These are phyloP conservation scores for Ichneumoninae sp. DNA, from an alignment of 2,888 invertebrate species.

Conservation along the genomic window DNA sequence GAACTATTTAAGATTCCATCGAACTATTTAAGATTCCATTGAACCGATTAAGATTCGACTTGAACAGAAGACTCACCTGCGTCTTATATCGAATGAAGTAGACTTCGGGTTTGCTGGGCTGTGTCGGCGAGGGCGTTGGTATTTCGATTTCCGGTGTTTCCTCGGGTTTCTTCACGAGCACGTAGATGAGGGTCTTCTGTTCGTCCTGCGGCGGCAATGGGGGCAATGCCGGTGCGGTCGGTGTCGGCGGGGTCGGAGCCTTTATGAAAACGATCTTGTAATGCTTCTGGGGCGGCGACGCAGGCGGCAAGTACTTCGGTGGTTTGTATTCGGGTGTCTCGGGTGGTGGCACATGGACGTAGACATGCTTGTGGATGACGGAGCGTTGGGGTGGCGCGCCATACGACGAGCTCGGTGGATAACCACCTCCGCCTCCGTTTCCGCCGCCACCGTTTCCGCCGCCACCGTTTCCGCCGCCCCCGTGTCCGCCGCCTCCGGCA, in stretches of 20 bases:
- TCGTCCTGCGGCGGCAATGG: conserved; percentile 92
- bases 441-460: too few relatives aligned
- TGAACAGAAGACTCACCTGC: conserved; percentile 86
- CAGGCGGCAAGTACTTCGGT: conserved; percentile 86
- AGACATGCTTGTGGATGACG: conserved; percentile 95
- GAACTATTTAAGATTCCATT: too few relatives aligned
- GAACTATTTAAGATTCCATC: too few relatives aligned
- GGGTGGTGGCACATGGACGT: conserved; percentile 95
- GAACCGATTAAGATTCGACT: background rate
- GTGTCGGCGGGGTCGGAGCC: conserved; percentile 86
- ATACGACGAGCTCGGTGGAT: conserved; percentile 76
- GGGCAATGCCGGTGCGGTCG: conserved; percentile 85
- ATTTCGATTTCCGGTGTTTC: conserved; percentile 92
- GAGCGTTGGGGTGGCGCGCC: conserved; percentile 88
- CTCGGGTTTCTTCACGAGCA: conserved; percentile 95
- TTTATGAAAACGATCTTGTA: conserved; percentile 95
- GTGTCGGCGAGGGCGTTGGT: conserved; percentile 92
- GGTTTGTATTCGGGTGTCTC: conserved; percentile 91
- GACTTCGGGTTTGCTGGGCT: conserved; percentile 95
- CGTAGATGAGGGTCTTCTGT: conserved; percentile 95
- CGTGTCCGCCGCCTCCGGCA: conserved; percentile 69
- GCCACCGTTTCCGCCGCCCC: conserved; percentile 70
- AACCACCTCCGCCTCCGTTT: conserved; percentile 66
- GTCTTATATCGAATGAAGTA: conserved; percentile 96
- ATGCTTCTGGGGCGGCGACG: conserved; percentile 89